These are phyloP conservation scores for Nasonia vitripennis DNA, from an alignment of 1,140 invertebrate genomes.

Conservation along the genomic window DNA sequence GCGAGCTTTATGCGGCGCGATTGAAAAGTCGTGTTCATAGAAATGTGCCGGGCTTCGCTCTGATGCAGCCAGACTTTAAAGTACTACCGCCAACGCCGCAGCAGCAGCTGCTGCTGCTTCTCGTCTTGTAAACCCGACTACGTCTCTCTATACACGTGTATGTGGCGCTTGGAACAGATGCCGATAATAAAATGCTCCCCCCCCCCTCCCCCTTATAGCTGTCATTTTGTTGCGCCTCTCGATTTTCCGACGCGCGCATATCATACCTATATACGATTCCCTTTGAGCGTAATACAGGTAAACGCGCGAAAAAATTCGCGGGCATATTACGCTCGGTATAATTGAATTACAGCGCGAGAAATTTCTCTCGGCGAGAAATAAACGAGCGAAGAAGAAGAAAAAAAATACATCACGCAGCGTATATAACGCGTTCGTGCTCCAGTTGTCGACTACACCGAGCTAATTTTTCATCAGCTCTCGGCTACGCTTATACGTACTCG, in stretches of 20 bases:
- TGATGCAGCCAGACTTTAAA: not conserved
- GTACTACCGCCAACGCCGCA: not conserved
- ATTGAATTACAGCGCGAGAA: not conserved
- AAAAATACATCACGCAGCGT: too few relatives aligned
- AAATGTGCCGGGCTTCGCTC: not conserved
- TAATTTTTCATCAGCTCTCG: not conserved
- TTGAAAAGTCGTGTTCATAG: constrained; percentile 27
- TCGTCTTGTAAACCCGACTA: not conserved
- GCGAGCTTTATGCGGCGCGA: constrained; percentile 7
- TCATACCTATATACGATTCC: too few relatives aligned
- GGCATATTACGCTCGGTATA: not conserved
- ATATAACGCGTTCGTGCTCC: not conserved
- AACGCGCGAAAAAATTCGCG: too few relatives aligned
- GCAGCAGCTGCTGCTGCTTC: not conserved
- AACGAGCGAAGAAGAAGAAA: not conserved
- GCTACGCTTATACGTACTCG: too few relatives aligned
- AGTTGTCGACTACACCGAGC: not conserved
- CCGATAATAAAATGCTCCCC: constrained; percentile 1
- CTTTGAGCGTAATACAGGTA: too few relatives aligned
- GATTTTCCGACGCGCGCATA: not conserved
- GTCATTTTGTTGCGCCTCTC: not conserved
- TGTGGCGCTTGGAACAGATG: not conserved
- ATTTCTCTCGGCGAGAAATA: not conserved
- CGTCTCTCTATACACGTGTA: not conserved
- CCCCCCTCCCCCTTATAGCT: too few relatives aligned